Base-by-base conservation (phyloP, 2,113 vertebrate genomes). In the Micronisus gabar region DNA sequence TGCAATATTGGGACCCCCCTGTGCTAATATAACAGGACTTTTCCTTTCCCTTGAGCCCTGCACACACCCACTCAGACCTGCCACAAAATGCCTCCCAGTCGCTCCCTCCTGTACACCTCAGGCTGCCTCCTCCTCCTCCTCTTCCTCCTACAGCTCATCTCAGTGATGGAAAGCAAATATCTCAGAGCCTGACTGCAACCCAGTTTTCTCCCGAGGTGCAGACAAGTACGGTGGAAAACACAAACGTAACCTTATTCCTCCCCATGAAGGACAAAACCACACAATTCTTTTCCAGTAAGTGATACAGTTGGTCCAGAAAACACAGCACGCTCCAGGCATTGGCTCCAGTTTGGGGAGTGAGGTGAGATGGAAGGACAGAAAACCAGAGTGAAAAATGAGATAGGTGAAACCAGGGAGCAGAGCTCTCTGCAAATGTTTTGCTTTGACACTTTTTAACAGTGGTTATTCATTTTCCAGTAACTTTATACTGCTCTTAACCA, bases 381-480 rank as follows among this genome's bases (percentile, higher is more conserved):
- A 85, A 29, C 3, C 21, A 18, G 65, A 65, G n/a, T 36, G 79
- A 12, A 83, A 86, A 82, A 61, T 8, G 38, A 88, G 88, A 73
- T 13, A 22, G 71, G 11, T 56, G 58, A 82, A 87, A 38, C 23
- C 5, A 3, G 27, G 38, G 63, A 95, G 67, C 25, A 40, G 81
- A 88, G n/a, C 21, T 62, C 71, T 38, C 66, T 18, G 30, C 32
- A 79, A 80, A 83, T 11, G 7, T 87, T 88, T 95, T 10, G 53
- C 47, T 83, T 65, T 93, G 66, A 86, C 52, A 19, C 74, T 80
- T 36, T 36, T 21, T 12, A 91, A n/a, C 41, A 32, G 36, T 19
- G 48, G 50, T 52, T 80, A n/a, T 90, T 90, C 40, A 41, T 90
- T 96, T 76, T 68, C 86, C 82, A 75, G 88, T 90, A 88, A 86